A percentile compares a stretch with the other conserved stretches of the same genome.
Conservation (phyloP, 2,797 vertebrate species). For the Dendrocincla tyrannina region DNA sequence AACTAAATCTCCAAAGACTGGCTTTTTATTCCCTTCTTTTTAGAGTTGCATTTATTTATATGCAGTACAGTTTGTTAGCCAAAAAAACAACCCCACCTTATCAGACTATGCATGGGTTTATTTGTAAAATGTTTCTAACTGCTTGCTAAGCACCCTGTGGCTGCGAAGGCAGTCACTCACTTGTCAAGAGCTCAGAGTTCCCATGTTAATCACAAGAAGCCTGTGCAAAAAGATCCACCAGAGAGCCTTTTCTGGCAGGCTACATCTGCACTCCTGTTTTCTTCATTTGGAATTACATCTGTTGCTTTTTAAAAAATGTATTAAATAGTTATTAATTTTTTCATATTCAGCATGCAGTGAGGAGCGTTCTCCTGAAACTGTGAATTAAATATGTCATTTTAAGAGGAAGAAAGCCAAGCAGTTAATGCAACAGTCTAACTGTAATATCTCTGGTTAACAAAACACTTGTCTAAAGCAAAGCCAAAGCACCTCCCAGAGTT, state of each 20-base stretch:
- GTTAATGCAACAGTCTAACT: neutral
- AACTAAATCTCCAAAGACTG: constrained; percentile 26
- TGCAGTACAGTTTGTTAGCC: neutral
- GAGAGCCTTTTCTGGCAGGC: neutral
- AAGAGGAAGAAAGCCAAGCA: neutral
- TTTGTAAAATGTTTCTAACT: neutral
- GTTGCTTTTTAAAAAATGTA: neutral
- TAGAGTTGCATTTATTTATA: neutral
- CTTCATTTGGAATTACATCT: constrained; percentile 34
- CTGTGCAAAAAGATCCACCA: neutral
- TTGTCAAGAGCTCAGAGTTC: constrained; percentile 27
- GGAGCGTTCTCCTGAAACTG: constrained; percentile 32
- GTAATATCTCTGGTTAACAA: neutral
- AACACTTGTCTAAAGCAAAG: neutral
- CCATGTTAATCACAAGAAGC: constrained; percentile 17
- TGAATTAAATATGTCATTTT: neutral
- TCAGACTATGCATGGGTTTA: neutral
- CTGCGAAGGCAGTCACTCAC: neutral
- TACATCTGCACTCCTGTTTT: constrained; percentile 44
- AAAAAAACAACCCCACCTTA: neutral
- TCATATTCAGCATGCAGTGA: constrained; percentile 5
- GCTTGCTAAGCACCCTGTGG: neutral
- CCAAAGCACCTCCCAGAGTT: neutral
- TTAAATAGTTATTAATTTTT: neutral
- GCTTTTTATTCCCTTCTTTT: neutral